These are phyloP conservation scores for Triplophysa dalaica DNA, from an alignment of 2,113 vertebrate genomes.

Conservation along the genomic window DNA sequence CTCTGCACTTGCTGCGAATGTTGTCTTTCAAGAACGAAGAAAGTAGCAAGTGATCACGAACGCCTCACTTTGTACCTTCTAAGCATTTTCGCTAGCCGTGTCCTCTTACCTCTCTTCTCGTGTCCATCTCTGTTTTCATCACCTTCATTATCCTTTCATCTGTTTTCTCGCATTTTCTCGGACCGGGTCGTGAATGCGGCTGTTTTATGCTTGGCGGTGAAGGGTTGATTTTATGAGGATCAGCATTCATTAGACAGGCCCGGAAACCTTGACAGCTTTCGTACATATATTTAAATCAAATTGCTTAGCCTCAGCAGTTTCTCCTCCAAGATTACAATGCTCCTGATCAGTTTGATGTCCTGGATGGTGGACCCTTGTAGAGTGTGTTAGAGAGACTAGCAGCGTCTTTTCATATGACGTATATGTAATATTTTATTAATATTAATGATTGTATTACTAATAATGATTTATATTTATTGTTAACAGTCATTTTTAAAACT, in stretches of 20 bases:
- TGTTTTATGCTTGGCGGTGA: neutral
- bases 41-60: neutral
- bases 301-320: neutral
- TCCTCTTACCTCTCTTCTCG: neutral
- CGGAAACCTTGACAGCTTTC: slow-evolving; percentile 4
- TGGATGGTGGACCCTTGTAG: neutral
- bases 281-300: slow-evolving; percentile 7
- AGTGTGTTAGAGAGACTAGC: neutral
- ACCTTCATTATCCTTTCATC: neutral
- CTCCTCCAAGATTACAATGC: neutral
- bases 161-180: neutral
- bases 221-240: slow-evolving; percentile 2
- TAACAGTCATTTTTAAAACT: no score
- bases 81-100: neutral
- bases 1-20: slow-evolving; percentile 1
- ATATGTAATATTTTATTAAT: neutral
- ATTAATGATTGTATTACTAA: no score
- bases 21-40: neutral
- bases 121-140: no score
- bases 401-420: neutral
- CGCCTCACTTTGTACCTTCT: neutral
- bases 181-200: neutral
- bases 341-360: slow-evolving; percentile 5
- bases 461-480: no score
- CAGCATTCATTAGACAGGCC: slow-evolving; percentile 15